phyloP scores from a whole-genome alignment of 2,888 invertebrate species.

The Terebella lapidaria region DNA sequence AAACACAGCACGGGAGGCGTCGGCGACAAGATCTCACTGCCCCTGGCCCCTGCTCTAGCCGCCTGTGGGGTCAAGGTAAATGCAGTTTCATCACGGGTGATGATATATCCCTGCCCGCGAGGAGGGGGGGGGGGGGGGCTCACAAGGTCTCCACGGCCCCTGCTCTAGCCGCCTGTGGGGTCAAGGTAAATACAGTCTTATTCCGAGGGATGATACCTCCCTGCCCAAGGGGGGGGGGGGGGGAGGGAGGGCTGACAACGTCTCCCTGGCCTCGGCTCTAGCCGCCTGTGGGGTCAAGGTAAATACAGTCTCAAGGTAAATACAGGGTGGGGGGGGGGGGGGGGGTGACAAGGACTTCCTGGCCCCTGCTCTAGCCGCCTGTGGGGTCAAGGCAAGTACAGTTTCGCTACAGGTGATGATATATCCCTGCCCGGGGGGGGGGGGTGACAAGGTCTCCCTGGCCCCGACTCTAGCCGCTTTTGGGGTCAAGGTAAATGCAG shows the following conservation, averaged over 20 bases:
- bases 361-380: slow-evolving; percentile 59
- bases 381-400: slow-evolving; percentile 54
- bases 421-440: neutral
- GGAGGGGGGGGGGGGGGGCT: slow-evolving; percentile 57
- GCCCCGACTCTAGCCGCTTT: slow-evolving; percentile 59
- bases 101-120: neutral
- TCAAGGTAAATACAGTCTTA: slow-evolving; percentile 45
- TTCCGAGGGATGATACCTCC: neutral
- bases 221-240: slow-evolving; percentile 36
- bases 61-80: slow-evolving; percentile 56
- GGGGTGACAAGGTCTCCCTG: slow-evolving; percentile 57
- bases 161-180: slow-evolving; percentile 58
- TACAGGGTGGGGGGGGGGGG: slow-evolving; percentile 51
- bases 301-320: neutral
- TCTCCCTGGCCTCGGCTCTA: slow-evolving; percentile 59
- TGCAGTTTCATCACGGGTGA: neutral
- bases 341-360: slow-evolving; percentile 61
- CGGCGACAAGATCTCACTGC: slow-evolving; percentile 59
- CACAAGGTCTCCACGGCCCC: slow-evolving; percentile 61
- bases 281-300: slow-evolving; percentile 58
- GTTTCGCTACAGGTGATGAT: neutral
- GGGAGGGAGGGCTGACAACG: slow-evolving; percentile 61
- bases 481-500: slow-evolving; percentile 49
- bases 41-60: slow-evolving; percentile 59
- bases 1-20: slow-evolving; percentile 63